phyloP scores from a whole-genome alignment of 2,888 invertebrate species.

The Cryptus armator region DNA sequence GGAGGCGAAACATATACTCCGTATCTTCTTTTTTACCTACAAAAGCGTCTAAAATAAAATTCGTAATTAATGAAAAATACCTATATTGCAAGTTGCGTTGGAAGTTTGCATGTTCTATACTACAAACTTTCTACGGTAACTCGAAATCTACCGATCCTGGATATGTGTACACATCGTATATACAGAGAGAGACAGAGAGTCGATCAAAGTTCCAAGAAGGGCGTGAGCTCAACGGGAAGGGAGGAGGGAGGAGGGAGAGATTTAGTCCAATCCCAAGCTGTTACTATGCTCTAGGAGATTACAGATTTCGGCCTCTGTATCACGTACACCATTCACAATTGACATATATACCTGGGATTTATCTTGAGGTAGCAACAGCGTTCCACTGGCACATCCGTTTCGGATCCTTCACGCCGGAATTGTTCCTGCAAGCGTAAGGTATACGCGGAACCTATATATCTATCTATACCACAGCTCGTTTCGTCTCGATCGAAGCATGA shows the following conservation, averaged over 20 bases:
- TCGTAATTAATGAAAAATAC: background rate
- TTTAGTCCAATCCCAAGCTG: conserved; percentile 60
- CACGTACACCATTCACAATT: conserved; percentile 38
- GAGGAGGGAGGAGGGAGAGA: conserved; percentile 51
- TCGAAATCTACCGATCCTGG: conserved; percentile 33
- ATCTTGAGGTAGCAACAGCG: conserved; percentile 53
- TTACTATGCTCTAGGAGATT: conserved; percentile 57
- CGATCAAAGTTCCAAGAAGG: conserved; percentile 59
- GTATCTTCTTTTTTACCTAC: too few species aligned
- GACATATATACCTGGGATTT: conserved; percentile 61
- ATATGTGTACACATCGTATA: background rate
- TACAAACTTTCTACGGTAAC: conserved; percentile 9
- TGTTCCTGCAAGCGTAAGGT: conserved; percentile 47
- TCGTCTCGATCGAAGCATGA: conserved; percentile 54
- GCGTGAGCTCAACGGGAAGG: conserved; percentile 58
- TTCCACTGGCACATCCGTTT: conserved; percentile 66
- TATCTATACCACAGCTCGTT: conserved; percentile 6
- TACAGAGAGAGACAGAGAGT: background rate
- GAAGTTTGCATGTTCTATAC: background rate
- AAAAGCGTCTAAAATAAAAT: background rate
- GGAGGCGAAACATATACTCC: too few species aligned
- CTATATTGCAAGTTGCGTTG: background rate
- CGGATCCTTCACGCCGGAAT: conserved; percentile 66
- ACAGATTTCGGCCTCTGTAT: conserved; percentile 18
- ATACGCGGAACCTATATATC: conserved; percentile 10